Evolutionary conservation across 2,113 vertebrate species (phyloP).

Genomic region (Pimephales promelas): DNA sequence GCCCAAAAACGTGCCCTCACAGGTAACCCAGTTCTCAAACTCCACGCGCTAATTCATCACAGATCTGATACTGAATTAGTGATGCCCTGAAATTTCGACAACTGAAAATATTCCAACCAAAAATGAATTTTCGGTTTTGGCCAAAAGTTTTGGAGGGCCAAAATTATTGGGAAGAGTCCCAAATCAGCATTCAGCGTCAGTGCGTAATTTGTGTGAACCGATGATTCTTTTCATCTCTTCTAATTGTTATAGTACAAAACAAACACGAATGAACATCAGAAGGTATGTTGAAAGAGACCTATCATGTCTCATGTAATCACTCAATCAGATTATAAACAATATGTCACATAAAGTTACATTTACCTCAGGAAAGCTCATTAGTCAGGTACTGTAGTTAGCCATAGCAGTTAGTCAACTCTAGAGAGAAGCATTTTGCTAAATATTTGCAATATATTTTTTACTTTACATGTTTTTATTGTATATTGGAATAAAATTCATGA

Average conservation of each 20-base stretch:
- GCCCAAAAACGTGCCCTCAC: slow-evolving; percentile 97
- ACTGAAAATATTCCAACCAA: not conserved
- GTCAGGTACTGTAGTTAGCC: too few relatives aligned
- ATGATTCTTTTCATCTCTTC: not conserved
- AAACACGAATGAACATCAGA: not conserved
- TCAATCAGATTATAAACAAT: not conserved
- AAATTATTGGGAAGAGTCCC: not conserved
- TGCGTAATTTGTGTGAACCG: not conserved
- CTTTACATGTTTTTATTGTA: not conserved
- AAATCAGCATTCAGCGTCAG: too few relatives aligned
- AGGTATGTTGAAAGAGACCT: not conserved
- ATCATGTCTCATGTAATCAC: not conserved
- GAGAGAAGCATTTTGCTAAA: not conserved
- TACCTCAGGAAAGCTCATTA: not conserved
- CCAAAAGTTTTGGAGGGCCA: not conserved
- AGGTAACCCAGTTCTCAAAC: slow-evolving; percentile 74
- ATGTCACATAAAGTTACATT: not conserved
- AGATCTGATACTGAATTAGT: not conserved
- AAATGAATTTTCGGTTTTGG: not conserved
- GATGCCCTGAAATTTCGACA: not conserved
- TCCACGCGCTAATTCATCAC: not conserved
- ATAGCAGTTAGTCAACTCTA: not conserved
- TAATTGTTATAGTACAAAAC: not conserved
- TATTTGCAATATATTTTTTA: not conserved
- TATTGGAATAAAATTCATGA: not conserved